phyloP scores from a whole-genome alignment of 2,113 vertebrate species.

The Silurus asotus region DNA sequence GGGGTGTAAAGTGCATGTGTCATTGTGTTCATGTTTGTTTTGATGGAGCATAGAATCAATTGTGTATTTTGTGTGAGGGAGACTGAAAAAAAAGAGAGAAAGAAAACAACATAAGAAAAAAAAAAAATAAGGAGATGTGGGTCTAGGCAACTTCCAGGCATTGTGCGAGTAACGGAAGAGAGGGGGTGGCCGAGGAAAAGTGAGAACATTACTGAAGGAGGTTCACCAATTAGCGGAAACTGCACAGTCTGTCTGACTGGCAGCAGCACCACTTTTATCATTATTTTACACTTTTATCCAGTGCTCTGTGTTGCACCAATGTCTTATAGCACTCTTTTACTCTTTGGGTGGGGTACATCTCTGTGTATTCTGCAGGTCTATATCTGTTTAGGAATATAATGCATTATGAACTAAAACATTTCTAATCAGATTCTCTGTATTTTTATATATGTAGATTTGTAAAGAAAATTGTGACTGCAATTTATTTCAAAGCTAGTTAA shows the following conservation, averaged over 20 bases:
- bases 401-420: neutral
- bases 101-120: constrained; percentile 66
- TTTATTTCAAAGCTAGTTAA: neutral
- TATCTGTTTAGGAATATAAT: neutral
- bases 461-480: neutral
- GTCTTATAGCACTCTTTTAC: constrained; percentile 36
- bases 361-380: neutral
- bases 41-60: constrained; percentile 60
- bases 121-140: constrained; percentile 71
- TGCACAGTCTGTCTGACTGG: constrained; percentile 68
- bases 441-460: neutral
- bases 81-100: constrained; percentile 43
- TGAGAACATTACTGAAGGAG: constrained; percentile 76
- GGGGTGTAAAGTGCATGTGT: constrained; percentile 56
- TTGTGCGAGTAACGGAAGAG: constrained; percentile 76
- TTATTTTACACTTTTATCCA: constrained; percentile 28
- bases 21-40: constrained; percentile 67
- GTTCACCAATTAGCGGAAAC: constrained; percentile 74
- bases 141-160: constrained; percentile 77
- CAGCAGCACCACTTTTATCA: constrained; percentile 38
- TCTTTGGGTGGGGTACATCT: neutral
- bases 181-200: constrained; percentile 71
- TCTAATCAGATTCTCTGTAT: neutral
- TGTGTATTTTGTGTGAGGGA: constrained; percentile 54
- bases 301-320: constrained; percentile 34